Base-by-base conservation (phyloP, 2,888 invertebrate genomes). In the Nudaria mundana region DNA sequence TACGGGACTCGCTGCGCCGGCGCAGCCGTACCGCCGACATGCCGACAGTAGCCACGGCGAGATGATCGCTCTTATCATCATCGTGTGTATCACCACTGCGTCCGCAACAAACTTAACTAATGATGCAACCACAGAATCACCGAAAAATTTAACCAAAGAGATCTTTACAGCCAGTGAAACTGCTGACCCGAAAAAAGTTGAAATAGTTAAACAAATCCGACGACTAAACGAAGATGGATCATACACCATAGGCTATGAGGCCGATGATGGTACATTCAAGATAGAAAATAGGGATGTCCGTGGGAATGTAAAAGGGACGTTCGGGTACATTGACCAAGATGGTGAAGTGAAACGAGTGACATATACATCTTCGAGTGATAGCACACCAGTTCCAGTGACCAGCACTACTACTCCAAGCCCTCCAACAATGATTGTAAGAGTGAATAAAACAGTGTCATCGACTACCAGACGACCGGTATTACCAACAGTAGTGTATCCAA, bases 241-340 rank as follows among this genome's bases (percentile, higher is more conserved):
- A 0, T 95, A 95, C 66, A 95, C 95, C 0, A 94, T 94, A 48
- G 95, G 95, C 1, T 95, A 94, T 66, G 95, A 95, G 81, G 94
- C 95, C 2, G 95, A 94, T 32, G 95, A 95, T 73, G 95, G 95
- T 3, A 94, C 94, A 0, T 95, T 95, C 76, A 95, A 95, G 86
- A 94, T 95, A 41, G 95, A 95, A 81, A 95, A 94, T 63, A 88
- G 95, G 48, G 94, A 94, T 75, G 93, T 94, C 31, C 83, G 92
- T 46, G 95, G 95, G 5, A 94, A 94, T 72, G 93, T 95, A 49
- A 95, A 94, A 75, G 95, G 95, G 25, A 95, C 95, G 35, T 95
- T 94, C 66, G 95, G 95, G 28, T 95, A 94, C 73, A 90, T 95
- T 32, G 95, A 95, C 66, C 92, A 92, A 40, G 91, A 92, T 66